Evolutionary conservation across 2,113 vertebrate genomes (phyloP), one percentile per base, ranked within the genome.

Genomic region (Rutilus rutilus): DNA sequence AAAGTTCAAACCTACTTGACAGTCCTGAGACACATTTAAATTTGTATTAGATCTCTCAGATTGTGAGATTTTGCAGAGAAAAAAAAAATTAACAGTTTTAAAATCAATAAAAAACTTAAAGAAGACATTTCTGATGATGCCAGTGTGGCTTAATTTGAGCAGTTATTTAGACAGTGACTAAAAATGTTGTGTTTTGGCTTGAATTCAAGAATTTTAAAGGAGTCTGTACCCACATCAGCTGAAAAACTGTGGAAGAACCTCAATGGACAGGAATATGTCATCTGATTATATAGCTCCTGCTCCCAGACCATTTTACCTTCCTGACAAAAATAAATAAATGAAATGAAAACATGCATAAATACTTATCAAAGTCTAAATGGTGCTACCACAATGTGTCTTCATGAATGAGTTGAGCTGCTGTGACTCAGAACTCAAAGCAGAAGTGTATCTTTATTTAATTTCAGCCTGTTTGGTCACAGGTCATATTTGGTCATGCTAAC

Each of bases 1-100:
- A 89, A 96, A 96, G 90, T 95, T 96, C 71, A 96, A 92, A 27
- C 94, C 95, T 33, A 92, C 94, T 80, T 94, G 95, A 84, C 95
- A 96, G 23, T 95, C 93, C 95, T 96, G 85, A 82, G 52, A 87
- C 27, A 86, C 11, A 50, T 73, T 60, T 23, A 27, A 47, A 82
- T 67, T 69, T 57, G 21, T 52, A 50, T 69, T 19, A 64, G 71
- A 47, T 25, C 42, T 47, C 42, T 47, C n/a, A 74, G 12, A 45
- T 73, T 39, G 69, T 23, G 21, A 73, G 69, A 42, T 25, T 47
- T 74, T 25, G 23, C 23, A 25, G 23, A 7, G 5, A 73, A n/a
- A 62, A 60, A n/a, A 50, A 52, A 27, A 27, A 27, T 30, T 30
- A 0, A 50, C 11, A 14, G 1, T 50, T 14, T 50, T 50, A 5